Evolutionary conservation across 2,888 invertebrate species (phyloP).

Genomic region (Tinea pellionella): DNA sequence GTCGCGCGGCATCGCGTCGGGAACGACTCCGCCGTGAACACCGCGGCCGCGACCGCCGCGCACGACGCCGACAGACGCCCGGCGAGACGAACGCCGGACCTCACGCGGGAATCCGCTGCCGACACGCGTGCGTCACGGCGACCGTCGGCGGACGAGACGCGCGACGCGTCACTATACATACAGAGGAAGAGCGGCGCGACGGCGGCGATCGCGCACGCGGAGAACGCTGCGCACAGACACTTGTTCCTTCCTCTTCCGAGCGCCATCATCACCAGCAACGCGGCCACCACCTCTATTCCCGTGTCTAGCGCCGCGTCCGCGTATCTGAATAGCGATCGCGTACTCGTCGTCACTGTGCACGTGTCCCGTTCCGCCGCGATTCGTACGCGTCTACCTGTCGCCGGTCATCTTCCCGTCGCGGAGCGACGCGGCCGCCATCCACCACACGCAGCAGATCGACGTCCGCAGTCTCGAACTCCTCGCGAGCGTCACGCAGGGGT

Average conservation of each 20-base stretch:
- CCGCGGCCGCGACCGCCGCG: constrained; percentile 72
- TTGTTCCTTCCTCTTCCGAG: constrained; percentile 47
- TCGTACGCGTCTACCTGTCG: not conserved
- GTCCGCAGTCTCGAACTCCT: not conserved
- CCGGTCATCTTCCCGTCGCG: not conserved
- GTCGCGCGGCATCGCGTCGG: constrained; percentile 76
- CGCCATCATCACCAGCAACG: constrained; percentile 54
- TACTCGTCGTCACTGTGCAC: constrained; percentile 17
- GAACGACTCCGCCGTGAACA: constrained; percentile 78
- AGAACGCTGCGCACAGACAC: constrained; percentile 28
- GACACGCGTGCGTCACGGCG: constrained; percentile 18
- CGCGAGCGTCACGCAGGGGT: not conserved
- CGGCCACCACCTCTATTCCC: constrained; percentile 65
- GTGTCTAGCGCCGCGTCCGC: constrained; percentile 55
- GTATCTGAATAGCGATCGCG: constrained; percentile 20
- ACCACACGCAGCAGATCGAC: not conserved
- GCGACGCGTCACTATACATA: constrained; percentile 24
- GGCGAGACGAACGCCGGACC: constrained; percentile 48
- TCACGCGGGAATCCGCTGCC: constrained; percentile 62
- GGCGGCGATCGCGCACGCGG: not conserved
- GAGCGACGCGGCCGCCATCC: not conserved
- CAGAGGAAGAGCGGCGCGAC: constrained; percentile 41
- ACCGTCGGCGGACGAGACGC: not conserved
- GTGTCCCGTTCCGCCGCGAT: no score
- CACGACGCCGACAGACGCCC: constrained; percentile 74